Evolutionary conservation across 2,888 invertebrate genomes (phyloP), one percentile per base, ranked within the genome.

Genomic region (Athripsodes cinereus): DNA sequence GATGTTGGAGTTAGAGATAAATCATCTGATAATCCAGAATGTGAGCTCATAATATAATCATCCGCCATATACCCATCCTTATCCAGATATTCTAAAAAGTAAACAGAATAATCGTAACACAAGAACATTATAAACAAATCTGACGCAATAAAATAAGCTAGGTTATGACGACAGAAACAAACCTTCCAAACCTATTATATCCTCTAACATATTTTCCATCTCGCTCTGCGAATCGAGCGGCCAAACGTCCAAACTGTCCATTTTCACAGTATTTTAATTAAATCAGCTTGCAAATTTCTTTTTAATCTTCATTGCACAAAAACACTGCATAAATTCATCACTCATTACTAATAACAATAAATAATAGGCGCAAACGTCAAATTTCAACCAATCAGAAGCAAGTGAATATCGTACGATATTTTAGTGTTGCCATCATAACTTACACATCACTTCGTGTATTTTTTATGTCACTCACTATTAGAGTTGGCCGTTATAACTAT

Each of bases 131-230:
- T n/a, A n/a, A 2, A 20, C 16, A n/a, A 51, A 16, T 54, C 57
- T 60, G 60, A 60, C 57, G 60, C 60, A 60, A 60, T 57, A 54
- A 21, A 35, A 19, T 19, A 40, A 35, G 21, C 21, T 8, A 55
- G 26, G 46, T 52, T 34, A 57, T 40, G 44, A 26, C 21, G 20
- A 62, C 59, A 62, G 58, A 53, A 61, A 70, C 73, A 73, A 77
- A 86, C 87, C 87, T 73, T 87, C 86, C 65, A 87, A 80, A 69
- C 84, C 86, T 65, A 81, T 78, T 49, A 87, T 78, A 68, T 87
- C 87, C 63, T 81, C 81, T 31, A 86, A 75, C 59, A 74, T 69
- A 67, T 64, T 67, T 64, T 70, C 69, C 53, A 58, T 57, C 16
- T 63, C 63, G 55, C 61, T 64, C 74, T 69, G 69, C 67, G 60